phyloP scores from a whole-genome alignment of 2,888 invertebrate genomes.

The Leptodirus hochenwartii region DNA sequence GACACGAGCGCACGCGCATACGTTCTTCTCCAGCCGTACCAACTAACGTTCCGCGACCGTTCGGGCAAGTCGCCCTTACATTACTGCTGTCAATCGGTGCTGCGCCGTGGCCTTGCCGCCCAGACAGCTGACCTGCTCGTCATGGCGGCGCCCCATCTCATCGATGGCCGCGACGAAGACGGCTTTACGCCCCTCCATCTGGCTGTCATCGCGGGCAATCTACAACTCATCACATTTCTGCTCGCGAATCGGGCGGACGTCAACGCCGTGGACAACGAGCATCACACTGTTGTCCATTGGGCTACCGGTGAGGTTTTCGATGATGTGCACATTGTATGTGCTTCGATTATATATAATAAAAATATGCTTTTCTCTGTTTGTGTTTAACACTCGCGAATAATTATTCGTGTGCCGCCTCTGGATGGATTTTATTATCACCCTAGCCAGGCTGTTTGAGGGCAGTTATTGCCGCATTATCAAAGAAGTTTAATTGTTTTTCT shows the following conservation, averaged over 20 bases:
- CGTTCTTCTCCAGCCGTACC: constrained; percentile 34
- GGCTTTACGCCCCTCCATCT: constrained; percentile 91
- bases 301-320: constrained; percentile 60
- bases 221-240: constrained; percentile 68
- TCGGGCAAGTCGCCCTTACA: constrained; percentile 78
- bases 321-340: no score
- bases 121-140: constrained; percentile 51
- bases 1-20: no score
- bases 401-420: no score
- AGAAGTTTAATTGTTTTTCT: no score
- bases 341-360: no score
- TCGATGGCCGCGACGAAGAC: constrained; percentile 76
- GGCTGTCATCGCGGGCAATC: constrained; percentile 86
- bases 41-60: constrained; percentile 56
- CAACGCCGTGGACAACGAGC: constrained; percentile 79
- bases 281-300: constrained; percentile 95
- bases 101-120: constrained; percentile 38
- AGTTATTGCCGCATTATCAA: no score
- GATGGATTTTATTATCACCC: no score
- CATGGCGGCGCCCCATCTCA: constrained; percentile 69
- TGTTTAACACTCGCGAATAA: no score
- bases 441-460: no score
- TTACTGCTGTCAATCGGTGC: constrained; percentile 52
- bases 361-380: no score
- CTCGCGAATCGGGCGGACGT: constrained; percentile 79